Percentiles rank a stretch among this genome's conserved stretches.
Evolutionary conservation across 2,113 vertebrate genomes (phyloP).

Genomic region (Regulus satrapa): DNA sequence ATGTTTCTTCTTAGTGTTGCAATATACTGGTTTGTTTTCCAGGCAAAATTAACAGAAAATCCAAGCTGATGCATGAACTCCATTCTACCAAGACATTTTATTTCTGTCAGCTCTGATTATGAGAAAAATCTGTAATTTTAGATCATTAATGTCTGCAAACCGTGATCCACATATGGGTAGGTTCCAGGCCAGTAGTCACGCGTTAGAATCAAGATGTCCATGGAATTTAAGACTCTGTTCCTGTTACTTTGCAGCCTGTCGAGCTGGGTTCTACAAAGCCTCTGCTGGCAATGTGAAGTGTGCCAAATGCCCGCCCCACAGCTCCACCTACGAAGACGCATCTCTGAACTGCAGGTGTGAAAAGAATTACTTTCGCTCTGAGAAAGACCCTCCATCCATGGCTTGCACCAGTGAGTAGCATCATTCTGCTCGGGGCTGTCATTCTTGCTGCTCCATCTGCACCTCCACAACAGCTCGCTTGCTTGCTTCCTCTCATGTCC

Average conservation of each 20-base stretch:
- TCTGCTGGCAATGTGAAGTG: slow-evolving; percentile 86
- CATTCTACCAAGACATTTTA: not conserved
- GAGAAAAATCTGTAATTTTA: not conserved
- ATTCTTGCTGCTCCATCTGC: not conserved
- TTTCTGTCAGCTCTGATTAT: not conserved
- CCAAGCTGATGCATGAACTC: not conserved
- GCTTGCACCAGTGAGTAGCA: slow-evolving; percentile 93
- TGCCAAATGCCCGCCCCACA: slow-evolving; percentile 94
- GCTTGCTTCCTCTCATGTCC: slow-evolving; percentile 55
- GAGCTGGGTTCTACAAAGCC: slow-evolving; percentile 94
- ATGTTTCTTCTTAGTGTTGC: not conserved
- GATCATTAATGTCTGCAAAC: not conserved
- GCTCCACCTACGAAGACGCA: slow-evolving; percentile 86
- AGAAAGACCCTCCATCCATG: slow-evolving; percentile 93
- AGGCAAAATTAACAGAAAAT: not conserved
- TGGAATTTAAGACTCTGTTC: not conserved
- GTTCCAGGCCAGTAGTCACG: not conserved
- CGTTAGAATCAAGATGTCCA: not conserved
- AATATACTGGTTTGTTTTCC: not conserved
- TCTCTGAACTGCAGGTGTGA: slow-evolving; percentile 92
- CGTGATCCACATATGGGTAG: not conserved
- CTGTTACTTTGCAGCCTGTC: slow-evolving; percentile 81
- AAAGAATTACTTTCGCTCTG: slow-evolving; percentile 95
- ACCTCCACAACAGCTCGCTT: slow-evolving; percentile 45
- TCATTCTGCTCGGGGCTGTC: slow-evolving; percentile 50